These are phyloP conservation scores for Lepilemur septentrionalis DNA, from an alignment of 2,797 vertebrate genomes.

Conservation along the genomic window DNA sequence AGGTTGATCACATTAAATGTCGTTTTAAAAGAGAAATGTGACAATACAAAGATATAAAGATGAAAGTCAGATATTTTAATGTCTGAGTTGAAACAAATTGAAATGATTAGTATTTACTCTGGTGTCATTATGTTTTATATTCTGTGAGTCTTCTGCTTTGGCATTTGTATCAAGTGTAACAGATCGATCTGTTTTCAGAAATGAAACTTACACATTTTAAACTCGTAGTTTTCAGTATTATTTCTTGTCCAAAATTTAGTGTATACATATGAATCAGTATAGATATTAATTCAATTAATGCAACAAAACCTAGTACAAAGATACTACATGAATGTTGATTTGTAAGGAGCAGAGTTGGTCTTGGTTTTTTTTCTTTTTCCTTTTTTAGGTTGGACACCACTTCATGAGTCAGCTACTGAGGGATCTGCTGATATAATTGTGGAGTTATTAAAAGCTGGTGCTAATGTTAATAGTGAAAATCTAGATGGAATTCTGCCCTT, in stretches of 20 bases:
- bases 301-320: constrained; percentile 10
- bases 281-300: neutral
- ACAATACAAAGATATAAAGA: neutral
- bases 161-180: neutral
- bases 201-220: constrained; percentile 1
- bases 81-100: neutral
- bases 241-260: constrained; percentile 27
- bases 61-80: neutral
- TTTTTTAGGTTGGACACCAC: constrained; percentile 90
- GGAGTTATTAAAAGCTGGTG: constrained; percentile 89
- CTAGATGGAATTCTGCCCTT: constrained; percentile 86
- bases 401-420: constrained; percentile 87
- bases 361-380: constrained; percentile 33
- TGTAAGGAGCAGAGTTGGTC: neutral
- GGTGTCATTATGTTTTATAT: neutral
- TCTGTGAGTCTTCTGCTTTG: neutral
- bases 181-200: constrained; percentile 27
- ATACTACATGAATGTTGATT: neutral
- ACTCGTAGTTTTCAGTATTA: neutral
- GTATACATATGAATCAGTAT: neutral
- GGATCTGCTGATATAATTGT: constrained; percentile 85
- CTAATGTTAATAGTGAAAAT: constrained; percentile 86
- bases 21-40: constrained; percentile 54
- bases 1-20: neutral
- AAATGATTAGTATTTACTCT: neutral